Percentiles rank a stretch among this genome's conserved stretches.
Conservation (phyloP, 2,888 invertebrate species). For the Phorcus lineatus region DNA sequence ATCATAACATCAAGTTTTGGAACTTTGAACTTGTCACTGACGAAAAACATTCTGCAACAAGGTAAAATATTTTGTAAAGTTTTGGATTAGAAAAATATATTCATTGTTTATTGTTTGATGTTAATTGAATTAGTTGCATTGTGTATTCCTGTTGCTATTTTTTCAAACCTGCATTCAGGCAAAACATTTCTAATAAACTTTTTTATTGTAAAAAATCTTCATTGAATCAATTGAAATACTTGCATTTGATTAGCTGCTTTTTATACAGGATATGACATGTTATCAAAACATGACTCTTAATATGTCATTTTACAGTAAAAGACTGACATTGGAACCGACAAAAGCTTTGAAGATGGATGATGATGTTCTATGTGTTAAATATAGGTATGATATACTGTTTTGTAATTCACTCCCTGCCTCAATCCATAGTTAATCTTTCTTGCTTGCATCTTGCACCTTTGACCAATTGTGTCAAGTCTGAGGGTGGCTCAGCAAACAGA, state of each 20-base stretch:
- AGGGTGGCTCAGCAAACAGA: no score
- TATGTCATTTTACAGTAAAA: constrained; percentile 65
- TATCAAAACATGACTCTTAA: no score
- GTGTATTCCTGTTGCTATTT: not conserved
- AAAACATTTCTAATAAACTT: not conserved
- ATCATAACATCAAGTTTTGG: constrained; percentile 95
- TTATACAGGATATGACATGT: no score
- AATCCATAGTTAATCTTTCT: no score
- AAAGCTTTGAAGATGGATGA: constrained; percentile 92
- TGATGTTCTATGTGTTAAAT: constrained; percentile 87
- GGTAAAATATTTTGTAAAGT: constrained; percentile 35
- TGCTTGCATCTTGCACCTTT: no score
- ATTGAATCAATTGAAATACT: not conserved
- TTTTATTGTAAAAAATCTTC: not conserved
- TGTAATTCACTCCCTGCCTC: no score
- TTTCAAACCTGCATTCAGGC: not conserved
- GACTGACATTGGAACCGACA: constrained; percentile 81
- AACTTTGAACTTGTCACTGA: constrained; percentile 89
- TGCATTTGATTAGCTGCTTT: not conserved
- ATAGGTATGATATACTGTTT: constrained; percentile 62
- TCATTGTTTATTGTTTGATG: no score
- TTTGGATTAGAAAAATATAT: no score
- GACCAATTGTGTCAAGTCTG: no score
- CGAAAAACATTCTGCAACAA: constrained; percentile 52
- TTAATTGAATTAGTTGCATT: no score